phyloP scores from a whole-genome alignment of 2,888 invertebrate genomes.

The Sicus ferrugineus region DNA sequence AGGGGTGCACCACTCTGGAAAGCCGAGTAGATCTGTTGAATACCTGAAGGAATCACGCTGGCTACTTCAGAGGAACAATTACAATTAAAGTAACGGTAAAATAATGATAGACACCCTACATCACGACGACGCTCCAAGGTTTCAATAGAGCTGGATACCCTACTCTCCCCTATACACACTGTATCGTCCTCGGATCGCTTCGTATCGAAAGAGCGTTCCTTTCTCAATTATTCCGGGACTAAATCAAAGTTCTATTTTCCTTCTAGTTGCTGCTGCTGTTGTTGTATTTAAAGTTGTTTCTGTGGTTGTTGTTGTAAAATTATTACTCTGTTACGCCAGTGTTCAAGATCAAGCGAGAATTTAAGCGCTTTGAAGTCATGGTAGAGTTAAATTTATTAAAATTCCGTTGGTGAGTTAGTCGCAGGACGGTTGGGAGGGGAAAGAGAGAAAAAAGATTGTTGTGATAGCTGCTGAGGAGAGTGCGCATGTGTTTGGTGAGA shows the following conservation, averaged over 20 bases:
- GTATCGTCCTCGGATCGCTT: background rate
- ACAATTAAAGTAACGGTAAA: too few relatives aligned
- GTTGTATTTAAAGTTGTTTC: background rate
- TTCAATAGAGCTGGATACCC: too few relatives aligned
- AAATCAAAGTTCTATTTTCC: constrained; percentile 41
- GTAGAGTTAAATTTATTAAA: constrained; percentile 13
- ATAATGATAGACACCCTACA: too few relatives aligned
- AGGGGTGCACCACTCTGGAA: too few relatives aligned
- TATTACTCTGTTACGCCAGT: constrained; percentile 38
- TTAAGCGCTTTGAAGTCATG: constrained; percentile 43
- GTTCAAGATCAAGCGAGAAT: constrained; percentile 41
- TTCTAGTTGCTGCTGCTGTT: constrained; percentile 4
- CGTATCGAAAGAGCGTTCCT: constrained; percentile 33
- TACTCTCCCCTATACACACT: too few relatives aligned
- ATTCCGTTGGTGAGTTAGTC: background rate
- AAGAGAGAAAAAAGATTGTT: background rate
- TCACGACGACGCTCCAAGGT: too few relatives aligned
- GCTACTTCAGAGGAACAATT: too few relatives aligned
- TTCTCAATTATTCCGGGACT: constrained; percentile 43
- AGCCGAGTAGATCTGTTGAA: too few relatives aligned
- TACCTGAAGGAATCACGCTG: too few relatives aligned
- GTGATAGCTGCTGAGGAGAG: background rate
- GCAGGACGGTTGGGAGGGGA: background rate
- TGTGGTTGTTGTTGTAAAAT: constrained; percentile 12
- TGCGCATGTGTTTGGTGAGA: background rate